phyloP scores from a whole-genome alignment of 2,113 vertebrate genomes.

The Nansenia antarctica region DNA sequence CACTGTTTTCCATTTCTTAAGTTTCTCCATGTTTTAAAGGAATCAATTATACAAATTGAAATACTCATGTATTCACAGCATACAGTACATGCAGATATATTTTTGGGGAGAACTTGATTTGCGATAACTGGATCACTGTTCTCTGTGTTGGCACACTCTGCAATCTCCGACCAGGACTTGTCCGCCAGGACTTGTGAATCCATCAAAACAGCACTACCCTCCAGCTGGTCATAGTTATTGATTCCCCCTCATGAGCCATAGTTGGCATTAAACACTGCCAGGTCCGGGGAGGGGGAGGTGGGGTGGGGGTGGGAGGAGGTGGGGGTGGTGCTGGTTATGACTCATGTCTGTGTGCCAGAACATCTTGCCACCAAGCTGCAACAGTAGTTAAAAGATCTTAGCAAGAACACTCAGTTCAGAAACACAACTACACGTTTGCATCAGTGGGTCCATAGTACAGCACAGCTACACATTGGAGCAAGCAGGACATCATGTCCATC shows the following conservation, averaged over 20 bases:
- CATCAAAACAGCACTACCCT: constrained; percentile 41
- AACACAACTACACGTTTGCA: constrained; percentile 49
- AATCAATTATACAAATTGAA: too few relatives aligned
- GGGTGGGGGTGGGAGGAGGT: constrained; percentile 58
- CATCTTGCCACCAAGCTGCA: constrained; percentile 62
- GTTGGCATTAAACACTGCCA: constrained; percentile 44
- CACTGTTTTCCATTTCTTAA: too few relatives aligned
- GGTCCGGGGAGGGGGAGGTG: too few relatives aligned
- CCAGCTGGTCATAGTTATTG: constrained; percentile 53
- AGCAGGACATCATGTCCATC: constrained; percentile 37
- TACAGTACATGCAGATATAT: too few relatives aligned
- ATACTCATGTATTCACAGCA: too few relatives aligned
- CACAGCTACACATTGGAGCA: constrained; percentile 20
- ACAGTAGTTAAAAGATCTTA: constrained; percentile 61
- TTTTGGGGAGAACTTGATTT: too few relatives aligned
- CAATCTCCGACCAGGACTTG: background rate
- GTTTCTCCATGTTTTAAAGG: too few relatives aligned
- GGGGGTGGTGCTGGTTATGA: constrained; percentile 38
- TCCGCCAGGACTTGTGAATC: constrained; percentile 9
- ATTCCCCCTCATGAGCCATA: constrained; percentile 51
- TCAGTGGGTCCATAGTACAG: constrained; percentile 42
- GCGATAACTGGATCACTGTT: too few relatives aligned
- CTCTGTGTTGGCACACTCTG: too few relatives aligned
- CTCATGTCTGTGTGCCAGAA: constrained; percentile 61
- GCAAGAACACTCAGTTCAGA: constrained; percentile 55